phyloP scores from a whole-genome alignment of 2,888 invertebrate genomes.

The Pherbina coryleti region DNA sequence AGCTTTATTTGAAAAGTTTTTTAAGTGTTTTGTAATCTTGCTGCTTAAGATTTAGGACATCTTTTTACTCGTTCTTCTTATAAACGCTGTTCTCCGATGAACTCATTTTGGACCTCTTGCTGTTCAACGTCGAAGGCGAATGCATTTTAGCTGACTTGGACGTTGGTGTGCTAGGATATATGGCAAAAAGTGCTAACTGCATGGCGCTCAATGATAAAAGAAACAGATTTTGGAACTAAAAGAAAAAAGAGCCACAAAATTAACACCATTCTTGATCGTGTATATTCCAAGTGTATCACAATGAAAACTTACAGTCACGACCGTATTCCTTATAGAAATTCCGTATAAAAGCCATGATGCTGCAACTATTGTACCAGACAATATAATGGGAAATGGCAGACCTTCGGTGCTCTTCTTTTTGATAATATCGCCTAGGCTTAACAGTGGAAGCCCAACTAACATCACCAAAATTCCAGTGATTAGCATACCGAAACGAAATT shows the following conservation, averaged over 20 bases:
- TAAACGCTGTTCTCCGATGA: slow-evolving; percentile 40
- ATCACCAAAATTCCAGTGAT: slow-evolving; percentile 73
- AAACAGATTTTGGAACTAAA: slow-evolving; percentile 81
- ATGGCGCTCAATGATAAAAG: slow-evolving; percentile 74
- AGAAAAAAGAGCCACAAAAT: slow-evolving; percentile 4
- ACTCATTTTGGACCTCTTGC: slow-evolving; percentile 40
- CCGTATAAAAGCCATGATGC: slow-evolving; percentile 66
- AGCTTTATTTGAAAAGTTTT: not conserved
- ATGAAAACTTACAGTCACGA: slow-evolving; percentile 60
- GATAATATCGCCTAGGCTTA: slow-evolving; percentile 81
- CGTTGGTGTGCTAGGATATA: slow-evolving; percentile 75
- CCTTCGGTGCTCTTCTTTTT: slow-evolving; percentile 85
- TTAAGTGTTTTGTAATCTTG: slow-evolving; percentile 11
- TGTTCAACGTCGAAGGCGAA: slow-evolving; percentile 60
- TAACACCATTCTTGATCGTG: not conserved
- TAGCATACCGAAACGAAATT: slow-evolving; percentile 79
- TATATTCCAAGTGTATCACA: slow-evolving; percentile 11
- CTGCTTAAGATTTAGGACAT: slow-evolving; percentile 9
- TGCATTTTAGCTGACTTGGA: slow-evolving; percentile 36
- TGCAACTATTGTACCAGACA: slow-evolving; percentile 83
- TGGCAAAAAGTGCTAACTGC: slow-evolving; percentile 78
- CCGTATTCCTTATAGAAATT: slow-evolving; percentile 62
- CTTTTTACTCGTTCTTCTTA: slow-evolving; percentile 46
- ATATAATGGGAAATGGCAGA: slow-evolving; percentile 89
- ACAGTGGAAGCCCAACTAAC: slow-evolving; percentile 80